Percentiles rank a stretch among this genome's conserved stretches.
Conservation (phyloP, 2,888 invertebrate genomes). For the Drosophila sordidula region DNA sequence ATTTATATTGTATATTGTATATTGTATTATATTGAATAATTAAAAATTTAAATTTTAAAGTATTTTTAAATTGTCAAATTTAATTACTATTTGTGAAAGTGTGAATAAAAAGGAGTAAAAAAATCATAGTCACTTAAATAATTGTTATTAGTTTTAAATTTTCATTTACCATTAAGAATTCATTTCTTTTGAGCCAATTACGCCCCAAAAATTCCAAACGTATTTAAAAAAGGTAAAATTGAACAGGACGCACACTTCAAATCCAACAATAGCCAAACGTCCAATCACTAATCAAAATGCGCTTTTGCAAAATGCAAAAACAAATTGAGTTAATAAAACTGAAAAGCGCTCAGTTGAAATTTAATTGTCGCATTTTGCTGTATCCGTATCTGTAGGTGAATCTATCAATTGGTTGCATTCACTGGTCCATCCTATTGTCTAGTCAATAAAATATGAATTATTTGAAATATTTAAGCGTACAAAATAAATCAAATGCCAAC, state of each 20-base stretch:
- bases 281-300: constrained; percentile 36
- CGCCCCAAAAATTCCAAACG: not conserved
- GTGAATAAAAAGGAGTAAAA: too few relatives aligned
- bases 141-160: not conserved
- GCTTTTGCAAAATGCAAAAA: constrained; percentile 38
- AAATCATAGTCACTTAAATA: not conserved
- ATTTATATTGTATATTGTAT: too few relatives aligned
- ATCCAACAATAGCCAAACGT: constrained; percentile 10
- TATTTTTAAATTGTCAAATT: too few relatives aligned
- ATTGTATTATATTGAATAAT: too few relatives aligned
- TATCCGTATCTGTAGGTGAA: constrained; percentile 3
- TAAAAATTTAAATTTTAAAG: too few relatives aligned
- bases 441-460: constrained; percentile 77
- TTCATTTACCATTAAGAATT: too few relatives aligned
- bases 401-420: constrained; percentile 37
- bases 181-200: constrained; percentile 11
- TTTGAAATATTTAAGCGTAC: constrained; percentile 69
- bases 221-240: not conserved
- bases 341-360: constrained; percentile 36
- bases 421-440: constrained; percentile 26
- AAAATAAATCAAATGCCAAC: constrained; percentile 73
- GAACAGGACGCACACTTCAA: not conserved
- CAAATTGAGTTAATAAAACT: constrained; percentile 55
- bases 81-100: too few relatives aligned
- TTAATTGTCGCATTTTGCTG: constrained; percentile 38